Evolutionary conservation across 2,797 vertebrate species (phyloP).

Genomic region (Anguilla pacifica): DNA sequence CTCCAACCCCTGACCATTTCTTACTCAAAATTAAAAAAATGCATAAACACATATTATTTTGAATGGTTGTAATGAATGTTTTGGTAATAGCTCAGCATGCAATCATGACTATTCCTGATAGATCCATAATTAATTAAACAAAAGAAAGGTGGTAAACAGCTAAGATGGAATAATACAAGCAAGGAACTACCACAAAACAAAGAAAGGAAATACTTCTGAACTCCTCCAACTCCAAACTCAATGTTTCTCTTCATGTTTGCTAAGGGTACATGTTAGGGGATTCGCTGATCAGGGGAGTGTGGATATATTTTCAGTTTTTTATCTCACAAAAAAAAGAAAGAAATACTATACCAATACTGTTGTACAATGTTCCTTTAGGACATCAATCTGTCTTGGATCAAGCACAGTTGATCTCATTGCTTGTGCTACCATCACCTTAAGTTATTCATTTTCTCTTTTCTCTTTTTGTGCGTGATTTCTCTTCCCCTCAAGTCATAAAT

Average conservation of each 20-base stretch:
- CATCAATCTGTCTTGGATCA: background rate
- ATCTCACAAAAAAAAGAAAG: background rate
- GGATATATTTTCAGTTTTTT: background rate
- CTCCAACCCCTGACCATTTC: background rate
- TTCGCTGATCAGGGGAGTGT: background rate
- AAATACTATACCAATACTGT: background rate
- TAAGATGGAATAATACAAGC: background rate
- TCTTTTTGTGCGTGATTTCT: background rate
- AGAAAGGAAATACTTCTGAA: background rate
- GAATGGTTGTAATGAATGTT: background rate
- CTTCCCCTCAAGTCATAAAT: background rate
- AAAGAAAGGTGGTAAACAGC: background rate
- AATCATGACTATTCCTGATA: background rate
- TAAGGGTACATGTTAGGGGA: constrained; percentile 3
- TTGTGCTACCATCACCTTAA: background rate
- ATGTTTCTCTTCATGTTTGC: background rate
- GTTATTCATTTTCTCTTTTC: background rate
- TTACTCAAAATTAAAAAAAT: background rate
- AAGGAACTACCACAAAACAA: background rate
- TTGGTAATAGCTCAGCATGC: background rate
- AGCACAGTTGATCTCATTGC: background rate
- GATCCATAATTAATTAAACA: background rate
- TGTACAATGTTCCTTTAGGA: background rate
- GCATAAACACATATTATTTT: background rate
- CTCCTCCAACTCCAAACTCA: background rate